Evolutionary conservation across 2,113 vertebrate genomes (phyloP), one percentile per base, ranked within the genome.

Genomic region (Anhinga rufa): DNA sequence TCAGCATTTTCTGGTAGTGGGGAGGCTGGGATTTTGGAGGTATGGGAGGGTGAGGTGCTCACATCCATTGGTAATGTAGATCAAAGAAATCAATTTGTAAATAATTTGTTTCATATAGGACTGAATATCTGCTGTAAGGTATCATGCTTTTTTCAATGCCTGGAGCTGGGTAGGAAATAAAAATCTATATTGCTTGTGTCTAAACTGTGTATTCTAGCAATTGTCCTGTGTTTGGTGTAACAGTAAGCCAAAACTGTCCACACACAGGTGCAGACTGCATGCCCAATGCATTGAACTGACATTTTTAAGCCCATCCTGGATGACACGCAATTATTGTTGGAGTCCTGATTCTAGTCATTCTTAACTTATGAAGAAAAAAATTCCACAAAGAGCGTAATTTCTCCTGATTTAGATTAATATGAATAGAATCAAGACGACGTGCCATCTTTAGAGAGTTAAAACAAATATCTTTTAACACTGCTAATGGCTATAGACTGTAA

Each of bases 401-500:
- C 17, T 36, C 25, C 55, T 65, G 31, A 68, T 95, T 82, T 89
- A 52, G 44, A 84, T 93, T 60, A 75, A 68, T 52, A 49, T 49
- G n/a, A 85, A 62, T 38, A 82, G 86, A 89, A 72, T 36, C 54
- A 61, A 31, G 66, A 91, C 14, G 19, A 72, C 42, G 32, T 84
- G 60, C 57, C 55, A 76, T 95, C 85, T 94, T 89, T 62, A 88
- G 87, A 90, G 46, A 34, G 38, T 51, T 80, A 51, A 87, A 92
- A 22, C 42, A 78, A 93, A 95, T 84, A 17, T 61, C n/a, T 66
- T 75, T 70, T 51, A 91, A 40, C 74, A 61, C 17, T 31, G 82
- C 66, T 93, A 96, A 96, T 88, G 90, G 86, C 82, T 83, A 13
- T 38, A 80, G 84, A 44, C 70, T 68, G 78, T 91, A 95, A 95